Conservation (phyloP, 2,888 invertebrate species). For the Netelia virgata region DNA sequence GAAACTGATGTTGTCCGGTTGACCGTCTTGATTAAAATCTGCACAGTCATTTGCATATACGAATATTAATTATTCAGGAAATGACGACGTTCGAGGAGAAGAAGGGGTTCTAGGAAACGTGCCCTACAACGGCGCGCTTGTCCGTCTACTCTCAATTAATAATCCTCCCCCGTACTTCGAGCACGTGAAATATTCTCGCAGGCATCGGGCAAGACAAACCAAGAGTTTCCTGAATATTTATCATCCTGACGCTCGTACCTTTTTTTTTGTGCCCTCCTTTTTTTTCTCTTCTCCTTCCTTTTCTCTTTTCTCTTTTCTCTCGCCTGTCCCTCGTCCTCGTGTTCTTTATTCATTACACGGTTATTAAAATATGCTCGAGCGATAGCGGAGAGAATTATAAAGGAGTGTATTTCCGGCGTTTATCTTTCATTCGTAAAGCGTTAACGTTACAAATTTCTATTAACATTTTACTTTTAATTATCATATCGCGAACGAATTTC, state of each 20-base stretch:
- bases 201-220: conserved; percentile 30
- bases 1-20: conserved; percentile 95
- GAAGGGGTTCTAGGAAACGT: neutral
- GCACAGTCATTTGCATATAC: conserved; percentile 75
- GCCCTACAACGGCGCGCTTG: neutral
- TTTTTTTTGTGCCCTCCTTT: neutral
- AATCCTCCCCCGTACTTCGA: conserved; percentile 40
- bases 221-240: conserved; percentile 54
- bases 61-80: conserved; percentile 39
- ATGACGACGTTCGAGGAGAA: neutral
- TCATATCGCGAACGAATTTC: neutral
- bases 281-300: neutral
- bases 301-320: neutral
- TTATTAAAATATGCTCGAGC: conserved; percentile 25
- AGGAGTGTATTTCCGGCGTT: neutral
- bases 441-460: neutral
- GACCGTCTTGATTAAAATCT: conserved; percentile 97
- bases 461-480: neutral
- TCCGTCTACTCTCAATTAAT: conserved; percentile 40
- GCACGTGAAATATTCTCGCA: conserved; percentile 39
- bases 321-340: neutral
- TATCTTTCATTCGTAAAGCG: neutral
- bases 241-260: conserved; percentile 7
- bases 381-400: conserved; percentile 17
- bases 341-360: conserved; percentile 42